These are phyloP conservation scores for Aradus depressus DNA, from an alignment of 2,888 invertebrate genomes.

Conservation along the genomic window DNA sequence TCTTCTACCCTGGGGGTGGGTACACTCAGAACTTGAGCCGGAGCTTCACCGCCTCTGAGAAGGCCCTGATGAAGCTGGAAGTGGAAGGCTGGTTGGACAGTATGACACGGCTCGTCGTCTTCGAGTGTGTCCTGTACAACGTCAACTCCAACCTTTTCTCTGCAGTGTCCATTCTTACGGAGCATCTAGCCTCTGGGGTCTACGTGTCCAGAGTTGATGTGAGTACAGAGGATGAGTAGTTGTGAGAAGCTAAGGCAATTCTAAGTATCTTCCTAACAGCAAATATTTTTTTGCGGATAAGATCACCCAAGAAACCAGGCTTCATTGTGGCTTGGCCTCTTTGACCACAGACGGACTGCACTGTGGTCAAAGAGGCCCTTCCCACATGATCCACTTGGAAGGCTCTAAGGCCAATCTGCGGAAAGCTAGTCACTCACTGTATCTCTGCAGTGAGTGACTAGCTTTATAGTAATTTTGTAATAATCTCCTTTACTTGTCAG, in stretches of 20 bases:
- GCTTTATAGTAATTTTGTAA: too few relatives aligned
- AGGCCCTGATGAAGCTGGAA: neutral
- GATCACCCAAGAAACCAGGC: too few relatives aligned
- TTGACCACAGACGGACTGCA: too few relatives aligned
- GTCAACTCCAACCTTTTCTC: slow-evolving; percentile 14
- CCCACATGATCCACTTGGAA: too few relatives aligned
- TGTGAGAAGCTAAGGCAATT: neutral
- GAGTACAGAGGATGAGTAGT: neutral
- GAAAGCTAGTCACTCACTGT: too few relatives aligned
- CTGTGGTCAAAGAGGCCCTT: too few relatives aligned
- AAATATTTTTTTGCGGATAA: too few relatives aligned
- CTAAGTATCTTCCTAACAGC: too few relatives aligned
- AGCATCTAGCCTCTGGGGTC: slow-evolving; percentile 12
- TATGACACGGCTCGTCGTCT: slow-evolving; percentile 11
- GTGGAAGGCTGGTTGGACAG: slow-evolving; percentile 16
- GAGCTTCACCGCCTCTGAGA: neutral
- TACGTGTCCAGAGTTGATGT: slow-evolving; percentile 11
- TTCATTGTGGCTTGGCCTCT: too few relatives aligned
- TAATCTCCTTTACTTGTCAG: too few relatives aligned
- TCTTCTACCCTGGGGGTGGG: slow-evolving; percentile 9
- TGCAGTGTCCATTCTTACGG: slow-evolving; percentile 10
- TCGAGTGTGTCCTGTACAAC: slow-evolving; percentile 17
- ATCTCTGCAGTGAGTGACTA: too few relatives aligned
- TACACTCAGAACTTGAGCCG: slow-evolving; percentile 1
- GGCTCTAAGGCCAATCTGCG: too few relatives aligned